Evolutionary conservation across 2,797 vertebrate genomes (phyloP).

Genomic region (Miopithecus talapoin): DNA sequence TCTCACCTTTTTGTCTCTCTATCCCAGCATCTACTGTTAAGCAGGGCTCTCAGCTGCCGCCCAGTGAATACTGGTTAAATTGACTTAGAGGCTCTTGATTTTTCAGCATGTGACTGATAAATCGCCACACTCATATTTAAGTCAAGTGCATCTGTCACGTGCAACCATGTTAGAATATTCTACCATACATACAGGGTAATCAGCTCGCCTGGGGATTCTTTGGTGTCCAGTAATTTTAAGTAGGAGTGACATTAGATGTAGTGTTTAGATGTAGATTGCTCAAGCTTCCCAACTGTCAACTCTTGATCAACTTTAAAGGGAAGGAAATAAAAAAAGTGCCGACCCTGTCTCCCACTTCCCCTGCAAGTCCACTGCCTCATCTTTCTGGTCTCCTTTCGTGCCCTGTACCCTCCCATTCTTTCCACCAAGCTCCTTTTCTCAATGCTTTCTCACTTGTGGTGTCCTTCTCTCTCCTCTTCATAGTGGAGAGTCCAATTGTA

Average conservation of each 20-base stretch:
- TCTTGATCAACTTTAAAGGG: background rate
- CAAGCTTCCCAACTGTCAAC: background rate
- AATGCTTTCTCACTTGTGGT: background rate
- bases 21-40: background rate
- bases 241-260: background rate
- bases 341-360: background rate
- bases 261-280: background rate
- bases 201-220: background rate
- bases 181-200: background rate
- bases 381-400: background rate
- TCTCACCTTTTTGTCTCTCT: background rate
- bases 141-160: background rate
- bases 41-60: background rate
- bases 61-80: background rate
- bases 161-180: background rate
- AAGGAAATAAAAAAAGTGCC: background rate
- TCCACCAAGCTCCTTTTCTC: background rate
- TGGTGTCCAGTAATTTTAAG: background rate
- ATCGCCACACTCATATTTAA: background rate
- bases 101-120: background rate
- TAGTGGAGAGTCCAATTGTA: background rate
- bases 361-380: background rate
- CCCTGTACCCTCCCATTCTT: background rate
- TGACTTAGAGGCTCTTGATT: background rate
- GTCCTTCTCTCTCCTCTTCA: background rate